Evolutionary conservation across 2,888 invertebrate species (phyloP), one percentile per base, ranked within the genome.

Genomic region (Pristionchus exspectatus): DNA sequence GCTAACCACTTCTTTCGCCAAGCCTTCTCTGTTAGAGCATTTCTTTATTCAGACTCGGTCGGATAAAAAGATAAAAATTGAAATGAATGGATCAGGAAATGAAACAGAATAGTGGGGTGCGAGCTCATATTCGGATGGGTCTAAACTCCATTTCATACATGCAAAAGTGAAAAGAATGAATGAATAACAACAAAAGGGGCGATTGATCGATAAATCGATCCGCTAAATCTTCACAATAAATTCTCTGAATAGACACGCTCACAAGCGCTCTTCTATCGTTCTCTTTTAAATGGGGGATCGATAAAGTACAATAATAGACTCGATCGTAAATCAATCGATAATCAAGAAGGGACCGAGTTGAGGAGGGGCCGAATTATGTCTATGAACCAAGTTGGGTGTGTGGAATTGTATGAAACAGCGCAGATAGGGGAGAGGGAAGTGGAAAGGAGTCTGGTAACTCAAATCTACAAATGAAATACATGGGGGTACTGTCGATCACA

Each of bases 31-130:
- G 7, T 69, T 54, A 59, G 30, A 4, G 84, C 33, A 85, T 44
- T 50, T 85, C 84, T 85, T 85, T 85, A 85, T 85, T 85, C 84
- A 59, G 84, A 85, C 84, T 85, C 59, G 30, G 84, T 85, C 84
- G 59, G 84, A 56, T 85, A 85, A 85, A 59, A 85, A 85, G 44
- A 50, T 50, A 50, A n/a, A 83, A 14, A 2, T 44, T 59, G 84
- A 85, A 85, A 85, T 56, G 84, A 85, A 85, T 85, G 84, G 27
- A 85, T 59, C 87, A 87, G 66, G 69, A 87, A 69, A 85, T 85
- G 59, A 85, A 85, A 85, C 59, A 50, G 44, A 50, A 50, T 50
- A 50, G 44, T 56, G 77, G 44, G 81, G 18, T 54, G 12, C 44
- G 81, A 81, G 81, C 81, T 81, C 81, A 54, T 33, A 3, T 63